Base-by-base conservation (phyloP, 2,888 invertebrate species). In the Meteorus colon region DNA sequence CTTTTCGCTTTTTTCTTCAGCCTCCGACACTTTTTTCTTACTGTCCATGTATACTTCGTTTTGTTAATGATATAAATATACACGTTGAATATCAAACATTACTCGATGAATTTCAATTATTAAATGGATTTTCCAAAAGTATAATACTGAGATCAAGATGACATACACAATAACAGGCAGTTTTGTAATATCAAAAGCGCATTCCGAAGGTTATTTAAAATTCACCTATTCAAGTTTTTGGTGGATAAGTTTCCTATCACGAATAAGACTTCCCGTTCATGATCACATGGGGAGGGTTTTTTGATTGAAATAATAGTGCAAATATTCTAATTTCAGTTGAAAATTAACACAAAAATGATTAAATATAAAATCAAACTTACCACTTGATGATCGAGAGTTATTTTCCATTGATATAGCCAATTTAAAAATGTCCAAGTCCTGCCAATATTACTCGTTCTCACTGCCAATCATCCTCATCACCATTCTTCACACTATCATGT, bases 1-100 rank as follows among this genome's bases (percentile, higher is more conserved):
- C 60, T 66, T 59, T 45, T 59, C 67, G 14, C 75, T 77, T 72
- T 71, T 74, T 67, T 72, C 29, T 65, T 70, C 69, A 24, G 29
- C 66, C 62, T 45, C 10, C 19, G n/a, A 48, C 12, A 24, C 48
- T n/a, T 60, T 60, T 63, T 24, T 73, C 62, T 48, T 67, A 27
- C 31, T 65, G 68, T 10, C 31, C 31, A 24, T 63, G n/a, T 48
- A 60, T 24, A 27, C 68, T 45, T 45, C 6, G 8, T 41, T 41
- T 41, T 41, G 6, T 41, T 41, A 0, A 12, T 41, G 41, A 6
- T 59, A 66, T 24, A 5, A 16, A 66, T 12, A 41, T 14, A 66
- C 41, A 16, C 16, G 14, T 12, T 48, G 16, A n/a, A 63, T 41
- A 41, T 24, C 6, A 29, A 63, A 63, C 12, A 41, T 41, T 12